Percentiles rank a stretch among this genome's conserved stretches.
Conservation (phyloP, 1,140 invertebrate genomes). For the Thaumatotibia leucotreta region DNA sequence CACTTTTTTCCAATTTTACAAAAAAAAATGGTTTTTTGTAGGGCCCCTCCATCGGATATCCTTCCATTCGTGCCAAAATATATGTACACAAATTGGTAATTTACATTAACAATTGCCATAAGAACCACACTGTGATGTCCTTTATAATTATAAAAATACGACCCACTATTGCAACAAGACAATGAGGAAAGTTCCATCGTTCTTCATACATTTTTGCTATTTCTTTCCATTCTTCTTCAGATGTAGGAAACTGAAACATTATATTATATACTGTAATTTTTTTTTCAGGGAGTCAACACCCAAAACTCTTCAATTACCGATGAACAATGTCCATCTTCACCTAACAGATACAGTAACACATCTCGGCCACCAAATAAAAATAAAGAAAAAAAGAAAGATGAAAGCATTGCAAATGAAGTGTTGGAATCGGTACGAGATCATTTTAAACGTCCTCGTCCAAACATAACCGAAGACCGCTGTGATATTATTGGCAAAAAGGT, state of each 20-base stretch:
- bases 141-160: slow-evolving; percentile 66
- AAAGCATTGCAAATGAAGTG: too few species aligned
- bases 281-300: background rate
- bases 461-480: slow-evolving; percentile 6
- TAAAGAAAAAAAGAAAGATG: too few species aligned
- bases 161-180: slow-evolving; percentile 42
- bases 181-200: slow-evolving; percentile 48
- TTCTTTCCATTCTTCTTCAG: slow-evolving; percentile 33
- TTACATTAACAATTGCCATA: slow-evolving; percentile 46
- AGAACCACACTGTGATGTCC: slow-evolving; percentile 50
- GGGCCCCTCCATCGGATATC: background rate
- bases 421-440: too few species aligned
- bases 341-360: too few species aligned
- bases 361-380: background rate
- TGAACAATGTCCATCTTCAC: background rate
- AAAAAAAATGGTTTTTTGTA: slow-evolving; percentile 1
- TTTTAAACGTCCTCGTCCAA: background rate
- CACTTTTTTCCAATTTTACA: background rate
- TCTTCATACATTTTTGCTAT: slow-evolving; percentile 38
- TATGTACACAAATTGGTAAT: slow-evolving; percentile 39
- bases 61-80: slow-evolving; percentile 21
- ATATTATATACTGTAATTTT: too few species aligned
- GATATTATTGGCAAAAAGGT: slow-evolving; percentile 17
- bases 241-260: slow-evolving; percentile 25
- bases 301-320: background rate